phyloP scores from a whole-genome alignment of 2,797 vertebrate genomes.

The Tragelaphus oryx region DNA sequence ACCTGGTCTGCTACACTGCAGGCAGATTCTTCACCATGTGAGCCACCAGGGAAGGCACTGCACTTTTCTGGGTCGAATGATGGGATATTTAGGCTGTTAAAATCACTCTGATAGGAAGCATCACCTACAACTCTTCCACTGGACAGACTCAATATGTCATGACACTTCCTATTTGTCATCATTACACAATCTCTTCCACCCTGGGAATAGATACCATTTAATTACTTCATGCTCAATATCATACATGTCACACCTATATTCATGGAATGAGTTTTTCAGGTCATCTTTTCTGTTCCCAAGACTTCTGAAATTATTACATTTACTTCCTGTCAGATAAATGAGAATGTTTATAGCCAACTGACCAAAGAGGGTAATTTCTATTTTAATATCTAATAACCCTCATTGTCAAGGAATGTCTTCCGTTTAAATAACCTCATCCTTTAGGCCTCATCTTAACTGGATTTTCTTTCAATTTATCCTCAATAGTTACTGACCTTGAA shows the following conservation, averaged over 20 bases:
- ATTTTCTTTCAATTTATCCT: background rate
- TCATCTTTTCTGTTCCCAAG: background rate
- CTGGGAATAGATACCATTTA: background rate
- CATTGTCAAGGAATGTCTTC: background rate
- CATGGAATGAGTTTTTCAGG: background rate
- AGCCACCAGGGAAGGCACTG: background rate
- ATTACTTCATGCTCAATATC: background rate
- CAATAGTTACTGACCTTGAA: background rate
- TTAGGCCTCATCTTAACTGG: background rate
- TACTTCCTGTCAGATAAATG: background rate
- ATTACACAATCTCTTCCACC: background rate
- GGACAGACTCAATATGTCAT: background rate
- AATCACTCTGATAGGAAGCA: background rate
- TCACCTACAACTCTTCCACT: background rate
- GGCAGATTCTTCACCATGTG: background rate
- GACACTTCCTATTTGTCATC: background rate
- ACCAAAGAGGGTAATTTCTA: background rate
- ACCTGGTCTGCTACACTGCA: background rate
- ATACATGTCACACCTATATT: background rate
- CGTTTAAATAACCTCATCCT: constrained; percentile 5
- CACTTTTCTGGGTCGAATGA: background rate
- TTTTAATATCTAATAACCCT: background rate
- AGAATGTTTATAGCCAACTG: background rate
- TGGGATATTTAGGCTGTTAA: background rate
- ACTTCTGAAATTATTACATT: background rate